phyloP scores from a whole-genome alignment of 2,113 vertebrate species.

The Tricholaema leucomelas region DNA sequence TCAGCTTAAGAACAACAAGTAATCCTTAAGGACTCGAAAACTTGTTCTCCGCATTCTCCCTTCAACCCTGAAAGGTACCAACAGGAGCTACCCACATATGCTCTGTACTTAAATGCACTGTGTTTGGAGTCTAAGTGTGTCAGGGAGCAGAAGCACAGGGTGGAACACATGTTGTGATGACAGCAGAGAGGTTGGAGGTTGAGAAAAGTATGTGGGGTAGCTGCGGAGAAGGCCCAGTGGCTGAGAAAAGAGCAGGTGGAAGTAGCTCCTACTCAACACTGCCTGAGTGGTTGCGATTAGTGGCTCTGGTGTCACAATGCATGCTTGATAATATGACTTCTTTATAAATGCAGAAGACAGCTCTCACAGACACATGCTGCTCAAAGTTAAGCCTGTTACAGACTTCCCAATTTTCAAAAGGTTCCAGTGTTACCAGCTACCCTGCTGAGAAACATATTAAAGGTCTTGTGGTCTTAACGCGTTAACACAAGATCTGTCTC shows the following conservation, averaged over 20 bases:
- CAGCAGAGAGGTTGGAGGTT: background rate
- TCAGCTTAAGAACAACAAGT: background rate
- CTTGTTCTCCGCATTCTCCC: background rate
- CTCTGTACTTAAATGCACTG: background rate
- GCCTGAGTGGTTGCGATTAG: background rate
- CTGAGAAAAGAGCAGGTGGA: background rate
- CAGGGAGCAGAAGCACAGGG: background rate
- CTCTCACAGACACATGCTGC: background rate
- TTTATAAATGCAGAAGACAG: background rate
- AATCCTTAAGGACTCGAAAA: background rate
- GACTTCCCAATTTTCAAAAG: background rate
- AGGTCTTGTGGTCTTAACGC: background rate
- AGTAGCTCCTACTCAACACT: background rate
- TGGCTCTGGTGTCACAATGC: fast-evolving
- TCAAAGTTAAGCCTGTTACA: background rate
- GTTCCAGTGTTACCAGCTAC: background rate
- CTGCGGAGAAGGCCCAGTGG: background rate
- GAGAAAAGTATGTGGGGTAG: background rate
- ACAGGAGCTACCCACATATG: background rate
- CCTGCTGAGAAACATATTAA: background rate
- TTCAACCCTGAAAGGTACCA: background rate
- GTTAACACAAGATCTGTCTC: background rate
- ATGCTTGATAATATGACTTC: background rate
- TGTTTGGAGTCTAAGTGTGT: background rate
- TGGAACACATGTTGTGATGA: background rate